Evolutionary conservation across 1,140 invertebrate genomes (phyloP).

Genomic region (Drosophila ercepeae): DNA sequence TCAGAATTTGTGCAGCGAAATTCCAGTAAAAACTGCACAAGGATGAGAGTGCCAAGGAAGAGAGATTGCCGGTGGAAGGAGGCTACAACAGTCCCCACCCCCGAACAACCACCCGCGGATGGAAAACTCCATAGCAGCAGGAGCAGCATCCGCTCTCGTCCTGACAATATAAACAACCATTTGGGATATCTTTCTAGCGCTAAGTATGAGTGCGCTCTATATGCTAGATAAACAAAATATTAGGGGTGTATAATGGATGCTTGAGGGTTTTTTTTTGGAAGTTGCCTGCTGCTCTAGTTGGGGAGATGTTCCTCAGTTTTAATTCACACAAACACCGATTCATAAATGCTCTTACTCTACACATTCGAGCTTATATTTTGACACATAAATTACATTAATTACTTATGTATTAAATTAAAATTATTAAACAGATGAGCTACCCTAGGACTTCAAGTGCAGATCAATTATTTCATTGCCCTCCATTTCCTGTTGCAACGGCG

Average conservation of each 20-base stretch:
- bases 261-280: conserved; percentile 48
- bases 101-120: conserved; percentile 39
- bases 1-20: conserved; percentile 71
- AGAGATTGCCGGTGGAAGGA: conserved; percentile 37
- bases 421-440: neutral
- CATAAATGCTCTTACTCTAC: neutral
- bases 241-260: conserved; percentile 62
- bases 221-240: conserved; percentile 75
- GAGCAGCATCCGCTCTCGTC: conserved; percentile 32
- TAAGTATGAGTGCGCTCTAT: conserved; percentile 40
- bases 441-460: conserved; percentile 18
- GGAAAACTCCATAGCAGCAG: conserved; percentile 46
- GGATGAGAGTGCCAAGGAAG: conserved; percentile 20
- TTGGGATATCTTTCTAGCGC: conserved; percentile 65
- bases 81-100: conserved; percentile 26
- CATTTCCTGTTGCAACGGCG: conserved; percentile 68
- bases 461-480: conserved; percentile 76
- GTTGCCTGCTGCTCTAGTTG: conserved; percentile 47
- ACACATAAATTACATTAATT: neutral
- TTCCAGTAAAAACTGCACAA: conserved; percentile 64
- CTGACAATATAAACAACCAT: conserved; percentile 66
- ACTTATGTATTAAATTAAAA: neutral
- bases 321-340: neutral
- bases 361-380: neutral
- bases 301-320: conserved; percentile 1